Percentiles rank a stretch among this genome's conserved stretches.
Evolutionary conservation across 2,888 invertebrate species (phyloP).

Genomic region (Cerceris rybyensis): DNA sequence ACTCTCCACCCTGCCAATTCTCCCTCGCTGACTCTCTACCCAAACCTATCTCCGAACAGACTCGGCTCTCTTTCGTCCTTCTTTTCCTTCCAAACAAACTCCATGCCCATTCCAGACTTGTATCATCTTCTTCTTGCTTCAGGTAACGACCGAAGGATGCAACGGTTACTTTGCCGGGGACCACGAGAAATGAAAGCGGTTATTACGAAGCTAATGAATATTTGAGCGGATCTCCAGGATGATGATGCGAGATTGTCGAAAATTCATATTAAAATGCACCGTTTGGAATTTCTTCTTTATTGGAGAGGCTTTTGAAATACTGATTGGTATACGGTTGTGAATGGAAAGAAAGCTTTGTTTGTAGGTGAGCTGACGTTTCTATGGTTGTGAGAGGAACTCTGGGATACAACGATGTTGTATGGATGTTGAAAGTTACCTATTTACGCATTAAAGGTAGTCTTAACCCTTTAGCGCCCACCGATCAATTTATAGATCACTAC

Average conservation of each 20-base stretch:
- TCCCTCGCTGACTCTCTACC: conserved; percentile 31
- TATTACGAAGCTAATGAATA: conserved; percentile 44
- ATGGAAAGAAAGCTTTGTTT: too few relatives aligned
- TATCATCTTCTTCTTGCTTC: conserved; percentile 15
- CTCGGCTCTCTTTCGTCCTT: conserved; percentile 18
- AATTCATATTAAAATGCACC: conserved; percentile 19
- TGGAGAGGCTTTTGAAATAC: too few relatives aligned
- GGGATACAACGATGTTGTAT: too few relatives aligned
- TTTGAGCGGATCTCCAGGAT: conserved; percentile 29
- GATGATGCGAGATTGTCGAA: background rate
- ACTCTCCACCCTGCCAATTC: conserved; percentile 36
- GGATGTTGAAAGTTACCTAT: background rate
- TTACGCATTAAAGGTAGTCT: background rate
- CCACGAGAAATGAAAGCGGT: conserved; percentile 7
- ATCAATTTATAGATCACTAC: too few relatives aligned
- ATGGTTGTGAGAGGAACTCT: too few relatives aligned
- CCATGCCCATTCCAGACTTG: conserved; percentile 44
- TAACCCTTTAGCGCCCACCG: too few relatives aligned
- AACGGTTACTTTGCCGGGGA: background rate
- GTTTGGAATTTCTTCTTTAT: background rate
- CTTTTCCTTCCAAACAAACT: conserved; percentile 39
- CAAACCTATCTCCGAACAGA: conserved; percentile 52
- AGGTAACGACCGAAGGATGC: conserved; percentile 6
- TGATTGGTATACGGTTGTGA: too few relatives aligned
- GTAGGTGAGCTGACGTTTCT: too few relatives aligned